A percentile compares a stretch with the other conserved stretches of the same genome.
phyloP scores from a whole-genome alignment of 30 jellyfish, hydroid and myxozoan genomes.

The Haliclystus octoradiatus region DNA sequence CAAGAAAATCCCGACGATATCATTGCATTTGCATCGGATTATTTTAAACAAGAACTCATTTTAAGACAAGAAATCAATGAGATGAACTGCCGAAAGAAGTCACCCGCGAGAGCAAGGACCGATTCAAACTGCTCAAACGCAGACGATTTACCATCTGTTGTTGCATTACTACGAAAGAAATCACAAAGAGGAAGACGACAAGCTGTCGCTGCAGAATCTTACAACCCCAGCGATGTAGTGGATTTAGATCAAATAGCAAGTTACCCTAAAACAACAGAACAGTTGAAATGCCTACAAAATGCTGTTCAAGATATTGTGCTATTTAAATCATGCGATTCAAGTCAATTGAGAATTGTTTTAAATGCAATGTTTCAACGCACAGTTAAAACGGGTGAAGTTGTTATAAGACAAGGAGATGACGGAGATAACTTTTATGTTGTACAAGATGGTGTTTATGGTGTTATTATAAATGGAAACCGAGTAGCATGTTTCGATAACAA shows the following conservation, averaged over 20 bases:
- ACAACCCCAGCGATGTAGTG: slow-evolving; percentile 69
- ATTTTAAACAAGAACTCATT: slow-evolving; percentile 11
- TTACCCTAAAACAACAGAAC: slow-evolving; percentile 76
- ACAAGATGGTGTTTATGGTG: slow-evolving; percentile 69
- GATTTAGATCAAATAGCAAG: slow-evolving; percentile 51
- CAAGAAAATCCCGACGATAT: slow-evolving; percentile 76
- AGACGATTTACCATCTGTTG: neutral
- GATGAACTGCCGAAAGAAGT: neutral
- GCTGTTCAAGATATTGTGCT: slow-evolving; percentile 73
- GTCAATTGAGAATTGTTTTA: slow-evolving; percentile 56
- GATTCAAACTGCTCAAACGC: neutral
- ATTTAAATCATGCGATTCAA: slow-evolving; percentile 63
- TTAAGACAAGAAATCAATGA: neutral
- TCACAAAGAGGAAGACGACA: slow-evolving; percentile 82
- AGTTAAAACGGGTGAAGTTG: slow-evolving; percentile 48
- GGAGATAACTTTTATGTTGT: slow-evolving; percentile 94
- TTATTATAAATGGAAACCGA: slow-evolving; percentile 49
- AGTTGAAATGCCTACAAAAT: slow-evolving; percentile 50
- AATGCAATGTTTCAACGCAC: slow-evolving; percentile 73
- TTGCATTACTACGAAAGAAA: slow-evolving; percentile 39
- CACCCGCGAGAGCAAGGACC: neutral
- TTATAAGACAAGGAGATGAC: slow-evolving; percentile 92
- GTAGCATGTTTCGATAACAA: slow-evolving; percentile 77
- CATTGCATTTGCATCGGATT: slow-evolving; percentile 45
- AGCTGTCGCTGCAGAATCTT: slow-evolving; percentile 99